Evolutionary conservation across 1,140 invertebrate genomes (phyloP).

Genomic region (Latrodectus geometricus): DNA sequence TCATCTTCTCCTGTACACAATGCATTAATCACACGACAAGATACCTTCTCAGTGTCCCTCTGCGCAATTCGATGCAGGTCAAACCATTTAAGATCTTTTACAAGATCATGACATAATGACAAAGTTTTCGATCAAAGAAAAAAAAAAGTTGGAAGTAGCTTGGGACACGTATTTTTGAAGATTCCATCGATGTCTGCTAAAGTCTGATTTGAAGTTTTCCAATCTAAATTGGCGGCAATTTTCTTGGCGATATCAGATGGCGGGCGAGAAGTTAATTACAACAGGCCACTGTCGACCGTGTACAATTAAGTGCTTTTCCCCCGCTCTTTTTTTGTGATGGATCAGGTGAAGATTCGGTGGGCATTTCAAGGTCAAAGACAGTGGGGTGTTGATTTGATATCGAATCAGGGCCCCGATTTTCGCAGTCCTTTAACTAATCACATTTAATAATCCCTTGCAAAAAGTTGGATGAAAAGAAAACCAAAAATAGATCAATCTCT

Average conservation of each 20-base stretch:
- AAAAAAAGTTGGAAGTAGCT: background rate
- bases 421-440: background rate
- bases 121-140: background rate
- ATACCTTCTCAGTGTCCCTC: too few species aligned
- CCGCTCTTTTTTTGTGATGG: conserved; percentile 20
- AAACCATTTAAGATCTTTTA: conserved; percentile 15
- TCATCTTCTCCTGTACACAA: too few species aligned
- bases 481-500: too few species aligned
- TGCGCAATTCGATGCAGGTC: background rate
- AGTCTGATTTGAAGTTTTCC: background rate
- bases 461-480: background rate
- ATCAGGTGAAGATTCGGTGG: conserved; percentile 16
- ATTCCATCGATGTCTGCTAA: background rate
- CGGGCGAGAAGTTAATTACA: conserved; percentile 15
- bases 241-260: conserved; percentile 25
- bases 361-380: conserved; percentile 10
- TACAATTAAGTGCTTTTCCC: background rate
- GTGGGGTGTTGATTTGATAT: conserved; percentile 28
- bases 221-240: conserved; percentile 22
- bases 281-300: conserved; percentile 9
- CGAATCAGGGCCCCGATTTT: background rate
- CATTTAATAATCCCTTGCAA: background rate
- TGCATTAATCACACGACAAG: too few species aligned
- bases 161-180: background rate
- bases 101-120: background rate